Evolutionary conservation across 2,797 vertebrate species (phyloP).

Genomic region (Silurus lanzhouensis): DNA sequence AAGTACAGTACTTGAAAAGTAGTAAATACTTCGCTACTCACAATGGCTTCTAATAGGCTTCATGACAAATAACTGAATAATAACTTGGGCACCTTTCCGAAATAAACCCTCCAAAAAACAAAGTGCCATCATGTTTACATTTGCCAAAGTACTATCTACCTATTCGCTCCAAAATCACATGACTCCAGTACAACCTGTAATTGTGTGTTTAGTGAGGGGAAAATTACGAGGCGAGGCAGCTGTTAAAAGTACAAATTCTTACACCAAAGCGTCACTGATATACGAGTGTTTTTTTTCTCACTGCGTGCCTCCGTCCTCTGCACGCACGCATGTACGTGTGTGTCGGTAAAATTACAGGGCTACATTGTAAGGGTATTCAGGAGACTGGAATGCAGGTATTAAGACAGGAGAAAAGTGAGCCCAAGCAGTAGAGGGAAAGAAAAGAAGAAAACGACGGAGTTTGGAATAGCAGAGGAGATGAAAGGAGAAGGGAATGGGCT

Average conservation of each 20-base stretch:
- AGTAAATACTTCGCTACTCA: too few relatives aligned
- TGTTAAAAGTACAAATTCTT: background rate
- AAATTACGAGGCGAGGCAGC: background rate
- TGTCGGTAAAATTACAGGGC: slow-evolving; percentile 66
- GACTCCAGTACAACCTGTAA: background rate
- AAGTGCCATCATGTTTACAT: background rate
- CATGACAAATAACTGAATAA: background rate
- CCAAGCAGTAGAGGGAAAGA: background rate
- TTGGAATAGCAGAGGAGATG: slow-evolving; percentile 28
- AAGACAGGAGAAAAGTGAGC: slow-evolving; percentile 57
- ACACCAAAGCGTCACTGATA: background rate
- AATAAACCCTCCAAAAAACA: background rate
- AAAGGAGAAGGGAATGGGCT: slow-evolving; percentile 26
- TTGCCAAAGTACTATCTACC: background rate
- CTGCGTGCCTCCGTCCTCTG: background rate
- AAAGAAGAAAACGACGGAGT: slow-evolving; percentile 4
- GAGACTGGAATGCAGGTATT: slow-evolving; percentile 79
- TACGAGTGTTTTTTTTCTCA: background rate
- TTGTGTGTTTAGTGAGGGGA: background rate
- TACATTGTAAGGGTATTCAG: slow-evolving; percentile 77
- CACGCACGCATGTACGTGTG: slow-evolving; percentile 49
- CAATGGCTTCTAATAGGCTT: background rate
- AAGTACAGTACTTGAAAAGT: too few relatives aligned
- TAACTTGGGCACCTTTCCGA: background rate
- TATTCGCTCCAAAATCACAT: background rate